Conservation (phyloP, 30 jellyfish, hydroid and myxozoan species). For the Nemopilema nomurai region DNA sequence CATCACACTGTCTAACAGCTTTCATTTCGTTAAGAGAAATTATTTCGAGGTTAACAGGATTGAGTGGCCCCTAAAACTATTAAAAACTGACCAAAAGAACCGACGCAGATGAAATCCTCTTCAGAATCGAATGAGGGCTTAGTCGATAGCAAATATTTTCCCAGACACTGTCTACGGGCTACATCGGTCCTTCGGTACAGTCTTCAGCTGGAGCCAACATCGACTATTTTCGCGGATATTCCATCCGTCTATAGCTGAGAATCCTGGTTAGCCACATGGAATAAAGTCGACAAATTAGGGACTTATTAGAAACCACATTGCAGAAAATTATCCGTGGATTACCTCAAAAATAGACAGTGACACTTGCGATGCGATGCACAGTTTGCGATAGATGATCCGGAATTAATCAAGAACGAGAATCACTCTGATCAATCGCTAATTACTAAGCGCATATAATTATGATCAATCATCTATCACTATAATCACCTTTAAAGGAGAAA, state of each 20-base stretch:
- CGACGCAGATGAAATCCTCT: slow-evolving; percentile 25
- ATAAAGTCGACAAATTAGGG: background rate
- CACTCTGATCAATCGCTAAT: background rate
- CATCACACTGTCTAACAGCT: too few species aligned
- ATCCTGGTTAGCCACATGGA: background rate
- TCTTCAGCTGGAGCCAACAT: background rate
- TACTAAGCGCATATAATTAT: too few species aligned
- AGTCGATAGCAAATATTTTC: slow-evolving; percentile 14
- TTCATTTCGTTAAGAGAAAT: background rate
- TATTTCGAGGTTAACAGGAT: background rate
- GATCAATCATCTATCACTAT: too few species aligned
- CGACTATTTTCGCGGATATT: background rate
- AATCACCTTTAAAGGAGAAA: too few species aligned
- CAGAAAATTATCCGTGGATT: background rate
- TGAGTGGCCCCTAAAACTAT: slow-evolving; percentile 20
- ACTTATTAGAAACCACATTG: background rate
- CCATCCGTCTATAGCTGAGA: background rate
- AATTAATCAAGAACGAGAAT: background rate
- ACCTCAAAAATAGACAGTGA: background rate
- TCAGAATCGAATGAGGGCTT: slow-evolving; percentile 1
- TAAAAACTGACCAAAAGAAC: slow-evolving; percentile 9
- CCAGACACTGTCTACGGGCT: background rate
- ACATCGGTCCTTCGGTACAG: background rate
- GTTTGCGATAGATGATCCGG: background rate
- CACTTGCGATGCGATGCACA: background rate